Evolutionary conservation across 2,888 invertebrate species (phyloP).

Genomic region (Noctua janthe): DNA sequence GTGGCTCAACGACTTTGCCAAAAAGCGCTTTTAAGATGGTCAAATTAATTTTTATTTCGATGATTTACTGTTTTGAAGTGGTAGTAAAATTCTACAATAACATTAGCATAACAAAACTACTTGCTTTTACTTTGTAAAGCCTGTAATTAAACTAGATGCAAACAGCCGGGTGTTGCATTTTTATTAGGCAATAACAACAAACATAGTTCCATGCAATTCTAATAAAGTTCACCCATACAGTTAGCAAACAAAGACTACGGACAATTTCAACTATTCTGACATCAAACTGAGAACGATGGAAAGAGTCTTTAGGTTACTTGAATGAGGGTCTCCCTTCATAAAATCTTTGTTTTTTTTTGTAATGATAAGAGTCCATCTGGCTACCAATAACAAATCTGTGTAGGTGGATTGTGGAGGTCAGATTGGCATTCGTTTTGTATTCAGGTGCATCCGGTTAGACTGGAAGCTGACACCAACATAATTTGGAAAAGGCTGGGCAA

Average conservation of each 20-base stretch:
- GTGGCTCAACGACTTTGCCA: too few relatives aligned
- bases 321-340: too few relatives aligned
- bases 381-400: not conserved
- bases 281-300: too few relatives aligned
- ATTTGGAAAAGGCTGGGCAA: not conserved
- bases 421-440: not conserved
- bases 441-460: not conserved
- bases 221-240: too few relatives aligned
- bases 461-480: not conserved
- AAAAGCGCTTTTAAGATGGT: not conserved
- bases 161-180: not conserved
- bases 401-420: not conserved
- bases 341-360: too few relatives aligned
- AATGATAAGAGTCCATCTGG: too few relatives aligned
- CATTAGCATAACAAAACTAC: not conserved
- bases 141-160: not conserved
- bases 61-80: constrained; percentile 6
- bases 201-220: too few relatives aligned
- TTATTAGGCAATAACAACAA: not conserved
- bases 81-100: constrained; percentile 15
- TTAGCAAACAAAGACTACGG: too few relatives aligned
- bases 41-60: not conserved
- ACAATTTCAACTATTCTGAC: too few relatives aligned
- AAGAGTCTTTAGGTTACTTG: too few relatives aligned
- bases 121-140: constrained; percentile 9